These are phyloP conservation scores for Cephalopterus ornatus DNA, from an alignment of 2,113 vertebrate genomes.

Conservation along the genomic window DNA sequence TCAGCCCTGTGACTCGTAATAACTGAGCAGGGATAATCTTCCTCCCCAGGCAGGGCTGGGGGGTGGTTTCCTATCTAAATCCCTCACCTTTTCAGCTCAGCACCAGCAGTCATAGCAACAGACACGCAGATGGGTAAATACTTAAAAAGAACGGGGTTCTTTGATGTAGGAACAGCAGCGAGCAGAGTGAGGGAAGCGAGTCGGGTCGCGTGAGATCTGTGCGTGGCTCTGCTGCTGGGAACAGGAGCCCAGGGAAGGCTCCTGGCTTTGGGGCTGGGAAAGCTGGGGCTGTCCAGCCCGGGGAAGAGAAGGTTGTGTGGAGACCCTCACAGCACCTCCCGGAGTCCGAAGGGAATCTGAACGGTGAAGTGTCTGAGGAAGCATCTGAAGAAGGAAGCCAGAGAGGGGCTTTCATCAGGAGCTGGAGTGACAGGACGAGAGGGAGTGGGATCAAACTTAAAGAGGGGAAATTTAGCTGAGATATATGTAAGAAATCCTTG, in stretches of 20 bases:
- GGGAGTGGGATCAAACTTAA: neutral
- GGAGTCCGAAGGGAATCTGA: neutral
- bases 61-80: neutral
- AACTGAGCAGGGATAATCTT: neutral
- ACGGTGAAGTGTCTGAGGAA: no score
- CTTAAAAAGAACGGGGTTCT: neutral
- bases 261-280: neutral
- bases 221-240: neutral
- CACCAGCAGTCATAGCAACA: constrained; percentile 33
- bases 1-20: neutral
- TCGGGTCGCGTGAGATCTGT: neutral
- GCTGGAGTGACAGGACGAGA: neutral
- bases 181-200: neutral
- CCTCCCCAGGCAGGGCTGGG: neutral
- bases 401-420: neutral
- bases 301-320: neutral
- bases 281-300: neutral
- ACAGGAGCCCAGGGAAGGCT: neutral
- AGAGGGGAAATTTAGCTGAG: neutral
- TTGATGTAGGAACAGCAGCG: neutral
- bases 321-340: neutral
- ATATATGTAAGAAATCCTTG: neutral
- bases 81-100: constrained; percentile 2
- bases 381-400: neutral
- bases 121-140: neutral